These are phyloP conservation scores for Drosophila serrata DNA, from an alignment of 1,140 invertebrate species.

Conservation along the genomic window DNA sequence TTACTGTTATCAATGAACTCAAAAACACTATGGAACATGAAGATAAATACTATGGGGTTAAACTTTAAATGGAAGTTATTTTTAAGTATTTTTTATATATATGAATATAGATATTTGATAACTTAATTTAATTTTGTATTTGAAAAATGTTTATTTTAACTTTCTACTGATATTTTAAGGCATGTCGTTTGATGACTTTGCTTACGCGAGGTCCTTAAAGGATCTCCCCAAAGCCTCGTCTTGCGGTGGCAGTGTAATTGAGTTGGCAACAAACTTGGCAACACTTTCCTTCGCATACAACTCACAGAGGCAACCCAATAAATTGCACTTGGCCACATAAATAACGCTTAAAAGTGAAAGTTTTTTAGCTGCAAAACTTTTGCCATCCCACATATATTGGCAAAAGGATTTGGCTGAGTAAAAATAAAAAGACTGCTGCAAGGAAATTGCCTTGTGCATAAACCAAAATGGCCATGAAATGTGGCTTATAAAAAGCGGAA, in stretches of 20 bases:
- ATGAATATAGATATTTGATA: not conserved
- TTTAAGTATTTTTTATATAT: not conserved
- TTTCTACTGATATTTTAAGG: not conserved
- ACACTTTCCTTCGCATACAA: conserved; percentile 40
- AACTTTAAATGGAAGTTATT: no score
- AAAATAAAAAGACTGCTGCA: conserved; percentile 7
- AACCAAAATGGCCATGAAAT: conserved; percentile 39
- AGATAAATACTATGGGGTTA: no score
- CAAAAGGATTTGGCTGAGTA: conserved; percentile 27
- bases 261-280: conserved; percentile 66
- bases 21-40: conserved; percentile 8
- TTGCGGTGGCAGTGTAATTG: conserved; percentile 55
- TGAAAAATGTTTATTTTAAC: not conserved
- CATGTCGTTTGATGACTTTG: not conserved
- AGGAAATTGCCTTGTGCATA: conserved; percentile 30
- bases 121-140: no score
- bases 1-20: conserved; percentile 64
- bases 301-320: conserved; percentile 26
- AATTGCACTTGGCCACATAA: conserved; percentile 65
- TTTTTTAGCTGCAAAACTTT: conserved; percentile 46
- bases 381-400: conserved; percentile 40
- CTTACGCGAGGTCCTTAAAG: not conserved
- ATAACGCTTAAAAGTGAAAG: conserved; percentile 55
- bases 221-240: conserved; percentile 46
- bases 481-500: conserved; percentile 6